These are phyloP conservation scores for Oryzias woworae DNA, from an alignment of 2,113 vertebrate species.

Conservation along the genomic window DNA sequence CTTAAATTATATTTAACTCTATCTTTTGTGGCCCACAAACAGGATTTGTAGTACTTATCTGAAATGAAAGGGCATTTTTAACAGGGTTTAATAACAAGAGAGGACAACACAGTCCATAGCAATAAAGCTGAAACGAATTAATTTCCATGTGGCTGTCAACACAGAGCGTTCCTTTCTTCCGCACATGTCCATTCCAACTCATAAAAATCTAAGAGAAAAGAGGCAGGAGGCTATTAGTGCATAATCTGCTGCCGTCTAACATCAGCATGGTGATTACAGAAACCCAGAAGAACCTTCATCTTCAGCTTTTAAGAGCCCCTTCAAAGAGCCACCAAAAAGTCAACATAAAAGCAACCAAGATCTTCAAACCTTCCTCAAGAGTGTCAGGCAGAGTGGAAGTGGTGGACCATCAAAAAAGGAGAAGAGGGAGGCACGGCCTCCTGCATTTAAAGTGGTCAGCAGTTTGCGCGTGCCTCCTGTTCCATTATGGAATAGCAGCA, in stretches of 20 bases:
- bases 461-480: constrained; percentile 78
- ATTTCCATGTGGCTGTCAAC: constrained; percentile 71
- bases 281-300: constrained; percentile 56
- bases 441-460: constrained; percentile 76
- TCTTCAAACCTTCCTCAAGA: constrained; percentile 73
- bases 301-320: constrained; percentile 54
- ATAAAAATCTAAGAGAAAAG: constrained; percentile 57
- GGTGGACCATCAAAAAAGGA: constrained; percentile 21
- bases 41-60: constrained; percentile 83
- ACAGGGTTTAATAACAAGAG: constrained; percentile 80
- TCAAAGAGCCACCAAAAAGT: constrained; percentile 63
- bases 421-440: constrained; percentile 44
- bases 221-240: constrained; percentile 61
- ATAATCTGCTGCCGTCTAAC: constrained; percentile 65
- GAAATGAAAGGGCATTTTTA: constrained; percentile 83
- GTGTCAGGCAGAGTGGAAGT: constrained; percentile 43
- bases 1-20: constrained; percentile 83
- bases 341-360: constrained; percentile 63
- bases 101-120: constrained; percentile 78
- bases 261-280: constrained; percentile 59
- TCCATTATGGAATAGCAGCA: constrained; percentile 80
- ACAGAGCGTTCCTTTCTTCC: constrained; percentile 59
- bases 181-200: constrained; percentile 36
- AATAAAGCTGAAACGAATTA: constrained; percentile 82
- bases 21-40: constrained; percentile 77